A percentile compares a stretch with the other conserved stretches of the same genome.
These are phyloP conservation scores for Oryzias melastigma DNA, from an alignment of 2,113 vertebrate genomes.

Conservation along the genomic window DNA sequence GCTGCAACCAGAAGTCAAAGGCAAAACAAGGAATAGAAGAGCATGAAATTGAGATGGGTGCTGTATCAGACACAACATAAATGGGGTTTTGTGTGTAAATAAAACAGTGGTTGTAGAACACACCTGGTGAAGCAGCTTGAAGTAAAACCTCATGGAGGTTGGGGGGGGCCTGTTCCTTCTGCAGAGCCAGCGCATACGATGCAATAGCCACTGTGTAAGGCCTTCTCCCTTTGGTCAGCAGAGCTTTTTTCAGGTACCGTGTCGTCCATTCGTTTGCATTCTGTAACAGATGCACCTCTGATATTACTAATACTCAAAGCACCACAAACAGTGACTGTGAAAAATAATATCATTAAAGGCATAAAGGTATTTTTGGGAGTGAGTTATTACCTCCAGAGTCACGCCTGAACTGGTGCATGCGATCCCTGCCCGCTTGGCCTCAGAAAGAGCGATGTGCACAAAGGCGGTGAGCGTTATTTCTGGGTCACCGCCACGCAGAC, in stretches of 20 bases:
- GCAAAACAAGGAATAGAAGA: background rate
- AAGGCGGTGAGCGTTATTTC: conserved; percentile 85
- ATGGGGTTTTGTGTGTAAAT: background rate
- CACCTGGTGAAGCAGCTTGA: conserved; percentile 59
- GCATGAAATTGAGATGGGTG: no score
- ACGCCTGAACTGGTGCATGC: conserved; percentile 32
- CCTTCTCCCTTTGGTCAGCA: conserved; percentile 46
- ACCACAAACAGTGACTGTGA: background rate
- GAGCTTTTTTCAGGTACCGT: conserved; percentile 55
- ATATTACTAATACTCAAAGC: background rate
- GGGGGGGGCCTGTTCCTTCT: accelerated
- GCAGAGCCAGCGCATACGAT: conserved; percentile 82
- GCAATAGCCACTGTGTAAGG: conserved; percentile 85
- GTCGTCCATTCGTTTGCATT: conserved; percentile 36
- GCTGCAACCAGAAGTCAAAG: no score
- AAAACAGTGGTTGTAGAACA: background rate
- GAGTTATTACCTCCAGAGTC: conserved; percentile 27
- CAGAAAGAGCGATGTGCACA: conserved; percentile 80
- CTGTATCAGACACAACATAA: no score
- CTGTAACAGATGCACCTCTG: conserved; percentile 5
- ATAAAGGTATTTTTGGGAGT: background rate
- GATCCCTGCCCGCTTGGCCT: conserved; percentile 73
- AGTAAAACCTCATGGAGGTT: conserved; percentile 34
- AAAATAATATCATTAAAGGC: background rate
- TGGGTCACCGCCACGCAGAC: conserved; percentile 65